phyloP scores from a whole-genome alignment of 2,113 vertebrate species.

The Sarotherodon lohbergeri region DNA sequence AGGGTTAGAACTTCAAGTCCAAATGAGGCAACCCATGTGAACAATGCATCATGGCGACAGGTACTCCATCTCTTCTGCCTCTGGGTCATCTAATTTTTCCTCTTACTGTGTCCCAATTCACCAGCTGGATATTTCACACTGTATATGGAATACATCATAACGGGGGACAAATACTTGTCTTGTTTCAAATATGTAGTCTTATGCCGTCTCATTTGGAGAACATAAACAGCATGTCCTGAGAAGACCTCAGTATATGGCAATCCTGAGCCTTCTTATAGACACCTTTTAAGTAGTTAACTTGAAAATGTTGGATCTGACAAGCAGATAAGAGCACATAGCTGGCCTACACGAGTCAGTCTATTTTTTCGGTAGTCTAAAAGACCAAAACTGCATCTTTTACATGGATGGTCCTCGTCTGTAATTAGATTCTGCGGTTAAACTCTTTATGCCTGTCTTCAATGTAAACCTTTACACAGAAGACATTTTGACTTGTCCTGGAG shows the following conservation, averaged over 20 bases:
- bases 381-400: background rate
- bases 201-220: background rate
- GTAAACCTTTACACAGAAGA: background rate
- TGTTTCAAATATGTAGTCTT: background rate
- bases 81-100: slow-evolving; percentile 19
- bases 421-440: background rate
- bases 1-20: background rate
- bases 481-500: background rate
- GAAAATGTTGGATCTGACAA: background rate
- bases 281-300: background rate
- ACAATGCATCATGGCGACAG: slow-evolving; percentile 14
- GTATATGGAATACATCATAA: background rate
- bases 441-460: background rate
- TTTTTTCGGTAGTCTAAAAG: background rate
- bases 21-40: background rate
- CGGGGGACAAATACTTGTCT: background rate
- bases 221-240: background rate
- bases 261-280: background rate
- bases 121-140: background rate
- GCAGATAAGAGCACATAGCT: background rate
- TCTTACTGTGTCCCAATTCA: background rate
- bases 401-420: background rate
- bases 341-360: background rate
- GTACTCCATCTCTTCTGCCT: slow-evolving; percentile 17
- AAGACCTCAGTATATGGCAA: background rate